A percentile compares a stretch with the other conserved stretches of the same genome.
Evolutionary conservation across 2,113 vertebrate genomes (phyloP).

Genomic region (Trochalopteron elliotii): DNA sequence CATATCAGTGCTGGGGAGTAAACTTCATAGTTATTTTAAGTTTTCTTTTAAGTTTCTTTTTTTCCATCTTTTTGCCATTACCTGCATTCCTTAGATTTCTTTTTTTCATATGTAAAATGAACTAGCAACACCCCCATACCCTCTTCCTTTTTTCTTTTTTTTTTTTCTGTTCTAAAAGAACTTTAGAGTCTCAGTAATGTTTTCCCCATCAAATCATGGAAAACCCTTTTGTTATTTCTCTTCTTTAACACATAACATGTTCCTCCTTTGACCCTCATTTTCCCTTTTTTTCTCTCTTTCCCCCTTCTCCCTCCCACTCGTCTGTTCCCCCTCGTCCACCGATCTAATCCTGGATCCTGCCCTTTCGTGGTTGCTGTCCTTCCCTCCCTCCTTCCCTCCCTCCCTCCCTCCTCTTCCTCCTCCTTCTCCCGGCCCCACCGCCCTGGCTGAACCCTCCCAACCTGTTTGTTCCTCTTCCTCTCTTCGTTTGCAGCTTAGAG

Average conservation of each 20-base stretch:
- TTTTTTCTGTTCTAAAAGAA: slow-evolving; percentile 16
- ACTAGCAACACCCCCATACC: not conserved
- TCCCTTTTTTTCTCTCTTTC: slow-evolving; percentile 80
- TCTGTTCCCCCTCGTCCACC: slow-evolving; percentile 58
- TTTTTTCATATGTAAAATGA: slow-evolving; percentile 63
- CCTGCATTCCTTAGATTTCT: slow-evolving; percentile 72
- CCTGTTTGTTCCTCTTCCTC: slow-evolving; percentile 74
- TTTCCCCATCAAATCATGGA: slow-evolving; percentile 78
- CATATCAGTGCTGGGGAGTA: slow-evolving; percentile 66
- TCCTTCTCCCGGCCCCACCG: slow-evolving; percentile 9
- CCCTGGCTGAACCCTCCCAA: slow-evolving; percentile 73
- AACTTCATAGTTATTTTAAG: slow-evolving; percentile 64
- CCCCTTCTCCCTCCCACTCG: slow-evolving; percentile 50
- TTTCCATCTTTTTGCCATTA: slow-evolving; percentile 74
- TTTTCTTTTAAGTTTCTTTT: slow-evolving; percentile 68
- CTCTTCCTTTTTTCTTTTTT: not conserved
- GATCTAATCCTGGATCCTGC: slow-evolving; percentile 63
- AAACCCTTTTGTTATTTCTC: slow-evolving; percentile 85
- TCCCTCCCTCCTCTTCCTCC: slow-evolving; percentile 8
- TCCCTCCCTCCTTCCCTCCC: slow-evolving; percentile 14
- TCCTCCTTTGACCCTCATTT: slow-evolving; percentile 84
- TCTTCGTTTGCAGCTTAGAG: slow-evolving; percentile 90
- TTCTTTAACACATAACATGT: slow-evolving; percentile 88
- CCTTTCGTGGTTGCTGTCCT: slow-evolving; percentile 62
- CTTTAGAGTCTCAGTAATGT: slow-evolving; percentile 72